Evolutionary conservation across 2,797 vertebrate species (phyloP), one percentile per base, ranked within the genome.

Genomic region (Catostomus latipinnis): DNA sequence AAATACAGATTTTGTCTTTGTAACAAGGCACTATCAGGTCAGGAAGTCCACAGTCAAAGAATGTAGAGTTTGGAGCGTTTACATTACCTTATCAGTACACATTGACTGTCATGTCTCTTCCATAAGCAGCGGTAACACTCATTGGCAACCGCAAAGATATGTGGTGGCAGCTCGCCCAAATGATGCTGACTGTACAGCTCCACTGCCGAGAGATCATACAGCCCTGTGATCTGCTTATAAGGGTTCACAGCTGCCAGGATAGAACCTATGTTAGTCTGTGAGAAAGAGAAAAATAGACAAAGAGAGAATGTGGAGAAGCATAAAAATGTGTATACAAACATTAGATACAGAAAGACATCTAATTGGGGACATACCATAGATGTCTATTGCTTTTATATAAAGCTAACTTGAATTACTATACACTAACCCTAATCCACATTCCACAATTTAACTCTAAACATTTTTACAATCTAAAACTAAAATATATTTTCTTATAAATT

Each of bases 91-190:
- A 98, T 98, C 61, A 98, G 96, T 69, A 98, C 94, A 85, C 96
- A 98, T 82, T 98, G 96, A 88, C 96, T 97, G 94, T 97, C 96
- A 1, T 95, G 95, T 78, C 95, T 94, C 88, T 97, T 98, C 96
- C 96, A 98, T 88, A 98, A 92, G 92, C 96, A 98, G 89, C 96
- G 91, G 90, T 98, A 98, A 88, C 96, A 97, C 90, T 98, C 96
- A 0, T 96, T 98, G 84, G 95, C 96, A 0, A 96, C 93, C 10
- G 96, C 96, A 18, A 96, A 98, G 88, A 98, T 98, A 79, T 98
- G 96, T 0, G 96, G 96, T 0, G 96, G 96, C 68, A 97, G 94
- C 88, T 98, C 96, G 4, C 96, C 96, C 71, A 96, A 90, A 57
- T 95, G 95, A 88, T 97, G 96, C 83, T 93, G 94, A 83, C 95